Evolutionary conservation across 2,888 invertebrate species (phyloP), one percentile per base, ranked within the genome.

Genomic region (Plebejus argus): DNA sequence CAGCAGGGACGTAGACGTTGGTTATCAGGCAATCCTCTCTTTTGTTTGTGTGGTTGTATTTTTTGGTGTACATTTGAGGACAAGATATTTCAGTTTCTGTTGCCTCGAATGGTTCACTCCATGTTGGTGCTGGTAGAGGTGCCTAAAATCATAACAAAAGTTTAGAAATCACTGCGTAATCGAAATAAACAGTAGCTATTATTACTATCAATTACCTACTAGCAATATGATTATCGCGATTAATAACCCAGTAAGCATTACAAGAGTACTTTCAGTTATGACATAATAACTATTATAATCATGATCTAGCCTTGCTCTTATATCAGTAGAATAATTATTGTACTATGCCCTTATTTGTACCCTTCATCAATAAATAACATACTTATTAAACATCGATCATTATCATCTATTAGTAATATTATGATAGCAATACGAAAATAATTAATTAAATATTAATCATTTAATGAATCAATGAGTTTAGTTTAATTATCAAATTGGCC

Each of bases 61-160:
- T 33, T 15, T 66, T 66, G 5, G 15, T 1, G 8, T 66, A 33
- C 66, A 66, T 35, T 80, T 88, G 87, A 4, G 86, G 87, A 77
- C 88, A 88, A 49, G 81, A 72, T 7, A 88, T 83, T 7, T 77
- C n/a, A 28, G 80, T 81, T 76, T 85, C 77, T 4, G 82, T 56
- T 45, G 87, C 88, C 78, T 87, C 84, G 39, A 85, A 83, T 1
- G 86, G 80, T 20, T 82, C 78, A 10, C 78, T 75, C 86, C 87
- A 89, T 76, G 78, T 78, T 3, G 88, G 87, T 7, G 87, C 82
- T 23, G 87, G 85, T 4, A 86, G 82, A 3, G 89, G 88, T 20
- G 86, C 85, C 89, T 85, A 76, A 61, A 79, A 78, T 74, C n/a
- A 76, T 76, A 56, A 77, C 33, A 23, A 39, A 72, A 20, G 0